Evolutionary conservation across 2,888 invertebrate species (phyloP).

Genomic region (Thecocarcelia acutangulata): DNA sequence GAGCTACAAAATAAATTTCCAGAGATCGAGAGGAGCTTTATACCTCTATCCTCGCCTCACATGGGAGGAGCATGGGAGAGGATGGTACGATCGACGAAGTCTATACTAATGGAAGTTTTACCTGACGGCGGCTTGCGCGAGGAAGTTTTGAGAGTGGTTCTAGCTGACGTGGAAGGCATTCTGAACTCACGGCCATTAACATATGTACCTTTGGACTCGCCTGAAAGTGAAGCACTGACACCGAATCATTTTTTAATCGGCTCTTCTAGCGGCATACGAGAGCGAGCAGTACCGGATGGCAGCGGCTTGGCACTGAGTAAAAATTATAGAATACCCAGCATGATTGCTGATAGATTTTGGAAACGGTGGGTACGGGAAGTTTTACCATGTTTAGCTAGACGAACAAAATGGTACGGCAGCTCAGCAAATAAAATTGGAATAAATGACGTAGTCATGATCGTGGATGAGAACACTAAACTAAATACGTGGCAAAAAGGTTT

Average conservation of each 20-base stretch:
- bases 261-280: conserved; percentile 53
- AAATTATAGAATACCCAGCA: conserved; percentile 46
- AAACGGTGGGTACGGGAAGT: conserved; percentile 56
- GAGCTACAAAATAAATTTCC: conserved; percentile 49
- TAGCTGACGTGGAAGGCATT: conserved; percentile 60
- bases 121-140: conserved; percentile 37
- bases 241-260: conserved; percentile 62
- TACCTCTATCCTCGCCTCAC: conserved; percentile 60
- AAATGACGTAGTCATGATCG: conserved; percentile 59
- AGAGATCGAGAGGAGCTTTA: conserved; percentile 33
- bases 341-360: conserved; percentile 53
- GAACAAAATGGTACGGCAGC: conserved; percentile 46
- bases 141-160: conserved; percentile 48
- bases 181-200: conserved; percentile 46
- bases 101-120: conserved; percentile 57
- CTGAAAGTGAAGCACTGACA: too few relatives aligned
- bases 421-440: conserved; percentile 25
- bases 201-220: conserved; percentile 61
- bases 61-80: conserved; percentile 68
- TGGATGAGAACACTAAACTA: conserved; percentile 54
- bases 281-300: conserved; percentile 30
- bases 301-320: conserved; percentile 53
- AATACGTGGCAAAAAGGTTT: conserved; percentile 52
- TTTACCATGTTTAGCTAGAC: conserved; percentile 38
- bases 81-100: conserved; percentile 66